These are phyloP conservation scores for Hemicordylus capensis DNA, from an alignment of 2,113 vertebrate species.

Conservation along the genomic window DNA sequence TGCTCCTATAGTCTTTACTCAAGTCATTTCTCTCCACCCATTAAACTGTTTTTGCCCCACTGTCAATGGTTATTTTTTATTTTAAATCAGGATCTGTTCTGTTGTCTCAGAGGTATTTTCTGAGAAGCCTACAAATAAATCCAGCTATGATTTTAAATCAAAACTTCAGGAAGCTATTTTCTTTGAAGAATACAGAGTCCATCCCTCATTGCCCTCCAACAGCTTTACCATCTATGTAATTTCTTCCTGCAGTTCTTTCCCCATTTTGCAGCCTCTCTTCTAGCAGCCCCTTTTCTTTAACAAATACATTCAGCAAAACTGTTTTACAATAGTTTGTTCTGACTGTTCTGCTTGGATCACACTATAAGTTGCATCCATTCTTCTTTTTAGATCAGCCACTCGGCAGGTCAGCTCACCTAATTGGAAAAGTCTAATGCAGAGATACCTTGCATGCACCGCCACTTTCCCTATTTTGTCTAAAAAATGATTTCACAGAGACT, in stretches of 20 bases:
- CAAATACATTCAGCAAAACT: constrained; percentile 51
- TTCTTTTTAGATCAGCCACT: constrained; percentile 40
- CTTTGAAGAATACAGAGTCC: constrained; percentile 40
- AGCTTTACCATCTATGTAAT: not conserved
- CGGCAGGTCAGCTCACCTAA: constrained; percentile 43
- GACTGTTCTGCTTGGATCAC: not conserved
- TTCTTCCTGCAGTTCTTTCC: not conserved
- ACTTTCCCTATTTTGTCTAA: constrained; percentile 43
- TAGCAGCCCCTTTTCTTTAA: constrained; percentile 23
- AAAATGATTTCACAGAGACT: constrained; percentile 27
- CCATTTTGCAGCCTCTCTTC: constrained; percentile 39
- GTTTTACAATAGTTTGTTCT: constrained; percentile 38
- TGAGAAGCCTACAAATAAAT: constrained; percentile 49
- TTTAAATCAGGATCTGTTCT: constrained; percentile 35
- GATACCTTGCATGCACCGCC: constrained; percentile 22
- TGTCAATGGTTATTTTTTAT: not conserved
- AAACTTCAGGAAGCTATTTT: constrained; percentile 49
- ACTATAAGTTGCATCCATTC: constrained; percentile 28
- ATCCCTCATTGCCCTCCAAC: constrained; percentile 30
- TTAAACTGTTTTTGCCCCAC: constrained; percentile 2
- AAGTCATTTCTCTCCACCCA: not conserved
- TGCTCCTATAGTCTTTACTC: not conserved
- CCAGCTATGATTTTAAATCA: constrained; percentile 45
- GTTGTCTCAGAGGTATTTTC: constrained; percentile 38
- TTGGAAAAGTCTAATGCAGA: constrained; percentile 31